Base-by-base conservation (phyloP, 2,888 invertebrate genomes). In the Drosophila prostipennis region DNA sequence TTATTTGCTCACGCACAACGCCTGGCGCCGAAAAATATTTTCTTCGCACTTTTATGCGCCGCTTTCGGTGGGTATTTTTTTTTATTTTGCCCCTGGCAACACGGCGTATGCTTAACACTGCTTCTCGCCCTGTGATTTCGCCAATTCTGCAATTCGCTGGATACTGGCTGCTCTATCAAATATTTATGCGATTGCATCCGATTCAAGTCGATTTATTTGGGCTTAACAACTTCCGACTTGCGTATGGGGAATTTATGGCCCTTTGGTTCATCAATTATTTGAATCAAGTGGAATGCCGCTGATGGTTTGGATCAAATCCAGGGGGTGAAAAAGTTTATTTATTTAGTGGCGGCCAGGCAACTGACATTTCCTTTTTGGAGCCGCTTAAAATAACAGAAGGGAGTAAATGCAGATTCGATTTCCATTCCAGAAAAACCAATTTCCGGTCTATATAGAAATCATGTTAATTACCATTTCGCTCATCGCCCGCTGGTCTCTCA, bases 101-200 rank as follows among this genome's bases (percentile, higher is more conserved):
- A 54, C 52, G 72, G 74, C 82, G 81, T 79, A 85, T 87, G 57
- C 83, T 72, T 72, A 74, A 74, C 68, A 57, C 43, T n/a, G 61
- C 19, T 77, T 74, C n/a, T 37, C 19, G 37, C 39, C 51, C 60
- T 54, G 80, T 68, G 65, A 69, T 75, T 79, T 48, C 1, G 32
- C 11, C 32, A 16, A 39, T 67, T 55, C 58, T 58, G 54, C 75
- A 60, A 60, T 61, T 58, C 61, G 14, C 48, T 54, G 19, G 19
- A 19, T 19, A 19, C 19, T 19, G 19, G 19, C 19, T 2, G 67
- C 72, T 79, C 74, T 74, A 82, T 82, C 77, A 89, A 84, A 87
- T 87, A 84, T 84, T 87, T 84, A 84, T 88, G 74, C 70, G 73
- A 81, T 77, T 72, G 70, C 82, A 79, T 78, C 65, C 84, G 74